Conservation (phyloP, 2,113 vertebrate species). For the Microtus pennsylvanicus region DNA sequence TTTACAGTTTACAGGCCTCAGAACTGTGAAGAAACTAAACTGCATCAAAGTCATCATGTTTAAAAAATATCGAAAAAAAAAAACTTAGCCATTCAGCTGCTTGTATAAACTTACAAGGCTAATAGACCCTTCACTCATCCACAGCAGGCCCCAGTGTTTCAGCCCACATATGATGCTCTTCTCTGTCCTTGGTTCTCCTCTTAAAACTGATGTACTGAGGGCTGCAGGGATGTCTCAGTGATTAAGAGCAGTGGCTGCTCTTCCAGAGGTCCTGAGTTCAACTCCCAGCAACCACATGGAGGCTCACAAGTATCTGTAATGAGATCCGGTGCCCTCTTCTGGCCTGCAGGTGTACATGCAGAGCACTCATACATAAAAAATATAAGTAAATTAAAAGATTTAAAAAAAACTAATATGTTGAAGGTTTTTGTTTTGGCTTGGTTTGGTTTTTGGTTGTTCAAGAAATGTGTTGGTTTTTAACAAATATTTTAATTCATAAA, state of each 20-base stretch:
- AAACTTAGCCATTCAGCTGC: too few species aligned
- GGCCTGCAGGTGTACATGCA: background rate
- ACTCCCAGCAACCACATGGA: background rate
- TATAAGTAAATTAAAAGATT: background rate
- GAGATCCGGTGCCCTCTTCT: background rate
- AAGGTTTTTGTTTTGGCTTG: background rate
- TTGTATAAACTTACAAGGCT: background rate
- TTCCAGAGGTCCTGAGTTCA: background rate
- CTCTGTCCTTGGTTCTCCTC: background rate
- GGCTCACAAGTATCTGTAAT: background rate
- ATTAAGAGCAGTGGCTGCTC: background rate
- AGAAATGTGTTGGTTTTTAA: background rate
- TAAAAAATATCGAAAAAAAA: background rate
- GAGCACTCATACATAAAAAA: background rate
- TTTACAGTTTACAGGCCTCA: background rate
- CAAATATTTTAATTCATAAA: background rate
- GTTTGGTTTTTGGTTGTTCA: background rate
- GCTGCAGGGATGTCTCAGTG: background rate
- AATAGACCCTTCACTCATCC: background rate
- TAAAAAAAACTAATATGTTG: background rate
- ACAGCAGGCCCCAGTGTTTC: background rate
- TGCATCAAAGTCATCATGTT: background rate
- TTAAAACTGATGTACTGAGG: background rate
- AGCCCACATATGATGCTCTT: background rate
- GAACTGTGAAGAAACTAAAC: background rate